Conservation (phyloP, 2,113 vertebrate genomes). For the Peromyscus polionotus region DNA sequence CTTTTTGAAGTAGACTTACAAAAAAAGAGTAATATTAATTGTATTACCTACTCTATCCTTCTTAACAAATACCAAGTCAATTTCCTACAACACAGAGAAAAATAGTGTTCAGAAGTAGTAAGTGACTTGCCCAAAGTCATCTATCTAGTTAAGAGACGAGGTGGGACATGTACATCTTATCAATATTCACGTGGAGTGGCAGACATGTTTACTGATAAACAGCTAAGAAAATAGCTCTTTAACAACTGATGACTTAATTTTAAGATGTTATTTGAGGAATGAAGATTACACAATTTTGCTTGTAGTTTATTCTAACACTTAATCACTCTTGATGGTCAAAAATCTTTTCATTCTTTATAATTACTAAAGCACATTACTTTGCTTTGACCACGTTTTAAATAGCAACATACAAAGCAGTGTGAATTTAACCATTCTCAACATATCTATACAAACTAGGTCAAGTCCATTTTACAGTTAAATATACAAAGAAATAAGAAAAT, state of each 20-base stretch:
- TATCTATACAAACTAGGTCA: slow-evolving; percentile 40
- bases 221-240: slow-evolving; percentile 53
- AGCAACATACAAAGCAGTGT: neutral
- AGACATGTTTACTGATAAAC: slow-evolving; percentile 47
- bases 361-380: slow-evolving; percentile 50
- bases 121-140: neutral
- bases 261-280: slow-evolving; percentile 72
- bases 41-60: neutral
- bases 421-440: slow-evolving; percentile 49
- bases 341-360: slow-evolving; percentile 64
- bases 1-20: neutral
- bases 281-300: slow-evolving; percentile 70
- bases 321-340: slow-evolving; percentile 50
- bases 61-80: slow-evolving; percentile 3
- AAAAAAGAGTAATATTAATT: slow-evolving; percentile 5
- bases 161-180: neutral
- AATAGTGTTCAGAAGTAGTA: neutral
- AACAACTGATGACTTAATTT: slow-evolving; percentile 61
- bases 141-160: neutral
- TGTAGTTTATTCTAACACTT: slow-evolving; percentile 70
- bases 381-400: slow-evolving; percentile 27
- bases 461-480: slow-evolving; percentile 47
- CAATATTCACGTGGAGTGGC: neutral
- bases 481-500: slow-evolving; percentile 51
- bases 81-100: neutral